Conservation (phyloP, 2,797 vertebrate species). For the Pelochelys cantorii region DNA sequence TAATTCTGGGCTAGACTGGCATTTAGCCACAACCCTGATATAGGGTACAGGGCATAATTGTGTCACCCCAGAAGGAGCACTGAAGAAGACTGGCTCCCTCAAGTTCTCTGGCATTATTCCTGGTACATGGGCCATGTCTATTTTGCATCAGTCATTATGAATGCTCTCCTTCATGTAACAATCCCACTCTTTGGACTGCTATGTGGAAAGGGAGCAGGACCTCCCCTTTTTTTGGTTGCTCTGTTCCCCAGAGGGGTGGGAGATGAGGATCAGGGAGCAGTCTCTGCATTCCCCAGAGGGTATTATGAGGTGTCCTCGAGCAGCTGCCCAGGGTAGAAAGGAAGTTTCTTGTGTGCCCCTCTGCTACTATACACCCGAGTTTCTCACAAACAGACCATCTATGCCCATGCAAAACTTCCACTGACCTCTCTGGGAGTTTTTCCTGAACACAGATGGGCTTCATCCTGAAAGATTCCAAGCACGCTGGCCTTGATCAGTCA, state of each 20-base stretch:
- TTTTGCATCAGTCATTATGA: neutral
- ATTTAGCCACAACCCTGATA: neutral
- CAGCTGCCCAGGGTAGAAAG: neutral
- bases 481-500: neutral
- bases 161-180: fast-evolving
- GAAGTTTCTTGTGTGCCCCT: neutral
- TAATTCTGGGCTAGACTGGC: neutral
- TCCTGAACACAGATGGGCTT: neutral
- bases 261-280: neutral
- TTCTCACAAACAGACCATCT: neutral
- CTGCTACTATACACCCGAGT: neutral
- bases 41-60: neutral
- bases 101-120: neutral
- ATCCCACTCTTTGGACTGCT: neutral
- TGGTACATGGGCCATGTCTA: fast-evolving
- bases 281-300: neutral
- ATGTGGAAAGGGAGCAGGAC: fast-evolving
- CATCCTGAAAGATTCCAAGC: neutral
- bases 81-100: neutral
- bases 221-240: neutral
- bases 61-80: neutral
- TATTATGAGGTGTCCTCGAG: neutral
- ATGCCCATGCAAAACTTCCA: neutral
- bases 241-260: neutral
- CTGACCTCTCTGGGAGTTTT: neutral